Conservation (phyloP, 1,140 invertebrate genomes). For the Drosophila seguyi region DNA sequence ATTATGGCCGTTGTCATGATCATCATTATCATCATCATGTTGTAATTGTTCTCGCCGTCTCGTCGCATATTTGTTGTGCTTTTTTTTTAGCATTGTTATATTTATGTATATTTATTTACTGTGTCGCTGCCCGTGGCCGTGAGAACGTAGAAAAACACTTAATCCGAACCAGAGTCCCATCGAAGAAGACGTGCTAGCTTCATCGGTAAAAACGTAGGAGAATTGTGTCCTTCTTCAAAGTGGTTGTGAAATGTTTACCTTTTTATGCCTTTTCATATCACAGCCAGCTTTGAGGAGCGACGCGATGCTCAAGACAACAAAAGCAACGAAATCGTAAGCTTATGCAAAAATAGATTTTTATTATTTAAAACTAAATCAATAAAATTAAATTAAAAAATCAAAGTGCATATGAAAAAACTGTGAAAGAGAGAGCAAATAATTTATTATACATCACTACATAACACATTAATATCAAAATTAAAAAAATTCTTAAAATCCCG, state of each 20-base stretch:
- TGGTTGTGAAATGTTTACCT: constrained; percentile 92
- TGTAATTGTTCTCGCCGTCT: constrained; percentile 35
- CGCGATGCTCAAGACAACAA: constrained; percentile 83
- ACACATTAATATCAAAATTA: constrained; percentile 53
- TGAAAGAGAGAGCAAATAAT: constrained; percentile 17
- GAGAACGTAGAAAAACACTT: constrained; percentile 45
- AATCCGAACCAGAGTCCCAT: constrained; percentile 16
- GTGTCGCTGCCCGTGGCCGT: constrained; percentile 45
- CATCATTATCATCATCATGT: constrained; percentile 53
- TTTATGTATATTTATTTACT: constrained; percentile 56
- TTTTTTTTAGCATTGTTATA: constrained; percentile 30
- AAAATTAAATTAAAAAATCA: not conserved
- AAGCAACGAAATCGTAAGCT: constrained; percentile 14
- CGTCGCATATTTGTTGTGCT: constrained; percentile 40
- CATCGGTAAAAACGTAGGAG: constrained; percentile 33
- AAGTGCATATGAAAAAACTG: not conserved
- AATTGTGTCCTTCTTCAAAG: constrained; percentile 87
- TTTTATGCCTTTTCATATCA: constrained; percentile 90
- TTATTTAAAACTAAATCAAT: not conserved
- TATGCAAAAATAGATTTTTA: not conserved
- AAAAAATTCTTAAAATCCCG: constrained; percentile 10
- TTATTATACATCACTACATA: constrained; percentile 43
- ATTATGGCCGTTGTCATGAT: constrained; percentile 30
- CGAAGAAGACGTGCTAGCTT: constrained; percentile 13
- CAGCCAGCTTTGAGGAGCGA: constrained; percentile 94